Conservation (phyloP, 2,888 invertebrate genomes). For the Sminthurides aquaticus region DNA sequence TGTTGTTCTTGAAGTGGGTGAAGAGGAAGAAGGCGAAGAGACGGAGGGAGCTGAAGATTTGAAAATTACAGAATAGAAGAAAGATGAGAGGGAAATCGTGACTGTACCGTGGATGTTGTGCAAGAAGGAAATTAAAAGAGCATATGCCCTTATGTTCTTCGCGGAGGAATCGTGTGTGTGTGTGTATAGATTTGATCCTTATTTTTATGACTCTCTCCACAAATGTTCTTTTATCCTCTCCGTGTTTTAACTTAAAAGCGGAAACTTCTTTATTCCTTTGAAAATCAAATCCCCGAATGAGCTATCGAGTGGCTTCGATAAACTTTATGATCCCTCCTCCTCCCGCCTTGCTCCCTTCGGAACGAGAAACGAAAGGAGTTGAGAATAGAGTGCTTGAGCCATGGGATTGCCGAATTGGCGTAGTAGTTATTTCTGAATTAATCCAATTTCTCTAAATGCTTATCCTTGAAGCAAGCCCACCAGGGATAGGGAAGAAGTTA, state of each 20-base stretch:
- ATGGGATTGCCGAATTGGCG: neutral
- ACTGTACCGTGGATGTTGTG: neutral
- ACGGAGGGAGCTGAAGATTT: neutral
- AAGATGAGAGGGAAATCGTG: neutral
- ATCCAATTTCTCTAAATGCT: neutral
- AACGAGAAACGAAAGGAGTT: neutral
- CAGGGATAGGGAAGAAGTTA: neutral
- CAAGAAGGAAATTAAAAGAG: neutral
- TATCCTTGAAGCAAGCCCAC: neutral
- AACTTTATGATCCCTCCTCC: neutral
- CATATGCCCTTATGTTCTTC: neutral
- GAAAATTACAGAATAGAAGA: neutral
- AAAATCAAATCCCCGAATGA: neutral
- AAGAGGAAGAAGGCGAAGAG: neutral
- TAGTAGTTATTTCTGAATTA: neutral
- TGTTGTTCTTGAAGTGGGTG: neutral
- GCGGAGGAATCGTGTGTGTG: neutral
- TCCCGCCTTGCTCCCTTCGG: neutral
- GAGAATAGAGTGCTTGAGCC: neutral
- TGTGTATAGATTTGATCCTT: neutral
- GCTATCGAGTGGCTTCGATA: neutral
- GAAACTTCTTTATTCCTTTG: conserved; percentile 18
- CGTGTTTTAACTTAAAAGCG: conserved; percentile 10
- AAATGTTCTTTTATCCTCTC: neutral
- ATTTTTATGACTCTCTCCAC: conserved; percentile 14